A percentile compares a stretch with the other conserved stretches of the same genome.
Conservation (phyloP, 2,113 vertebrate species). For the Gracilinanus agilis region DNA sequence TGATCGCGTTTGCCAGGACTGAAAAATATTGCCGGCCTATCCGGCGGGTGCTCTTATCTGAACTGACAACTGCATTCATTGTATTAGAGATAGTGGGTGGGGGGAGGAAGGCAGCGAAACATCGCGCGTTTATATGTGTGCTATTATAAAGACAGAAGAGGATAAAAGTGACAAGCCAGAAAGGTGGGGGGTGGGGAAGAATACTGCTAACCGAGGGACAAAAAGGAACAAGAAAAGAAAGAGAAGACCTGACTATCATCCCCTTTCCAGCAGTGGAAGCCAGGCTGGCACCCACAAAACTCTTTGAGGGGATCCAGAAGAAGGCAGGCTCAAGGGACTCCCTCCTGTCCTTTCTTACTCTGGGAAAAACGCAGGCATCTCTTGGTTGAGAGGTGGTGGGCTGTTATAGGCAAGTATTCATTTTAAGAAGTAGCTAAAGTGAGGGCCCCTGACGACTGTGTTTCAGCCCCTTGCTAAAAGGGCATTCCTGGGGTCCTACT, state of each 20-base stretch:
- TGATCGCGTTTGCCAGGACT: slow-evolving; percentile 84
- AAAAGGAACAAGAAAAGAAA: not conserved
- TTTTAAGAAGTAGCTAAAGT: not conserved
- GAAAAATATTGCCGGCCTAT: slow-evolving; percentile 85
- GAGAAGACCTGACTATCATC: not conserved
- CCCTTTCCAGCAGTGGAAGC: not conserved
- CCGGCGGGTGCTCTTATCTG: slow-evolving; percentile 85
- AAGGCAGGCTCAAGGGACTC: not conserved
- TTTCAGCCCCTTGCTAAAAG: not conserved
- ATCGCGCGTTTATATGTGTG: slow-evolving; percentile 34
- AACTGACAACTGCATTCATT: slow-evolving; percentile 86
- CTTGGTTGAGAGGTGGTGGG: not conserved
- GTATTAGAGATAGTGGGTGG: slow-evolving; percentile 66
- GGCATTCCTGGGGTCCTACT: not conserved
- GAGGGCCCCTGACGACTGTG: not conserved
- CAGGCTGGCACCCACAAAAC: not conserved
- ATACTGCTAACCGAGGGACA: not conserved
- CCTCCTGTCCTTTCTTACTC: not conserved
- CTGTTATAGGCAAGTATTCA: not conserved
- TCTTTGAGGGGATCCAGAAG: not conserved
- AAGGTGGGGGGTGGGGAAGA: slow-evolving; percentile 36
- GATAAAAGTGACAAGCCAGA: slow-evolving; percentile 46
- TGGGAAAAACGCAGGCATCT: not conserved
- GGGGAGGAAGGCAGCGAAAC: slow-evolving; percentile 40
- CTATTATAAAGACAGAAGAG: slow-evolving; percentile 54